Base-by-base conservation (phyloP, 1,140 invertebrate species). In the Nephotettix cincticeps region DNA sequence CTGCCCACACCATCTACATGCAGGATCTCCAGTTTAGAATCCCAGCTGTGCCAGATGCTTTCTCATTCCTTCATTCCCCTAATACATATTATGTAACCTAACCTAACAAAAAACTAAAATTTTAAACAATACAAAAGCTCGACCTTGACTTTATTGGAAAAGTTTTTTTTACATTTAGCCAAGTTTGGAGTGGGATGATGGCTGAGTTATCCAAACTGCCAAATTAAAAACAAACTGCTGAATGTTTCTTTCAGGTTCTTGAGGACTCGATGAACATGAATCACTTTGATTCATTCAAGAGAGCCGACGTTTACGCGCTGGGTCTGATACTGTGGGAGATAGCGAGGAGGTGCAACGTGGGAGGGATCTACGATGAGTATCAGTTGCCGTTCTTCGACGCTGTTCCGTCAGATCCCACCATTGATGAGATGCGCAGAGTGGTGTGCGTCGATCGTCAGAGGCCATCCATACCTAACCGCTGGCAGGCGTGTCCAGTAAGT, bases 271-370 rank as follows among this genome's bases (percentile, higher is more conserved):
- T 99, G 76, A 93, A 97, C 80, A 83, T 88, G 78, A 85, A 89
- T 66, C 91, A 92, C 79, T 93, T 99, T 81, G 95, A 98, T 77
- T 90, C 93, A 56, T 96, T 95, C 80, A 91, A 90, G 75, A 87
- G 90, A 64, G 93, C 91, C 9, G 96, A 98, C 83, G 92, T 97
- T 69, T 98, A 98, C 83, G 92, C 95, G 32, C 87, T 95, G 71
- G 95, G 91, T 23, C 84, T 98, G 17, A 93, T 98, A 40, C 79
- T 97, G n/a, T 98, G 96, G 96, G 96, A 98, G 83, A 90, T 96
- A 21, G 88, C 87, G 71, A 82, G 90, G 19, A 85, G 92, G 72
- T 93, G 90, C 19, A 81, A 90, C 56, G 87, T 88, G 56, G 88
- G 89, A 75, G 91, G 91, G 9, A 89, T 92, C 65, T 88, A 88